Evolutionary conservation across 2,888 invertebrate species (phyloP).

Genomic region (Alviniconcha strummeri): DNA sequence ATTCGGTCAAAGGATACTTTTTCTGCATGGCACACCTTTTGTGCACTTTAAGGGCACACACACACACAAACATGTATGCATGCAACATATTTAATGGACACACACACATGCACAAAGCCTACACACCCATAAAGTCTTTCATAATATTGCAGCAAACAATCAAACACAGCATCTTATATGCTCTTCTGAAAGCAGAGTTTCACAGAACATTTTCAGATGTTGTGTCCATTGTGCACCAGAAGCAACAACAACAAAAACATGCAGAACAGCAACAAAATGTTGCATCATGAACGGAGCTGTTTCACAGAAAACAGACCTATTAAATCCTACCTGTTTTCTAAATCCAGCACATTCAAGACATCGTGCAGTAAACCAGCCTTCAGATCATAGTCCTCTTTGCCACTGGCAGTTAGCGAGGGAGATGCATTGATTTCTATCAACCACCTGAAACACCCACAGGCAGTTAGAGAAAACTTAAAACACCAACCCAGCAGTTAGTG

Average conservation of each 20-base stretch:
- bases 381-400: constrained; percentile 78
- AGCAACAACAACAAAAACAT: not conserved
- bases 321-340: constrained; percentile 73
- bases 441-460: constrained; percentile 72
- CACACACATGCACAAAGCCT: not conserved
- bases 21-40: too few species aligned
- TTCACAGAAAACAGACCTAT: too few species aligned
- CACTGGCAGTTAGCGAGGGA: constrained; percentile 79
- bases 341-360: constrained; percentile 78
- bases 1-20: too few species aligned
- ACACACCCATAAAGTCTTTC: not conserved
- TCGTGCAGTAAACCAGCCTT: constrained; percentile 79
- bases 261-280: too few species aligned
- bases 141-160: too few species aligned
- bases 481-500: constrained; percentile 75
- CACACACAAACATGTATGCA: not conserved
- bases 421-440: constrained; percentile 80
- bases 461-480: not conserved
- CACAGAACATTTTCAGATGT: too few species aligned
- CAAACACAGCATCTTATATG: too few species aligned
- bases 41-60: not conserved
- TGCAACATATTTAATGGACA: not conserved
- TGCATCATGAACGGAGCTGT: too few species aligned
- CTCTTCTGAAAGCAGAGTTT: too few species aligned
- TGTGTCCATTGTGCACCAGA: not conserved